Evolutionary conservation across 2,797 vertebrate species (phyloP), one percentile per base, ranked within the genome.

Genomic region (Oceanodroma leucorhoa): DNA sequence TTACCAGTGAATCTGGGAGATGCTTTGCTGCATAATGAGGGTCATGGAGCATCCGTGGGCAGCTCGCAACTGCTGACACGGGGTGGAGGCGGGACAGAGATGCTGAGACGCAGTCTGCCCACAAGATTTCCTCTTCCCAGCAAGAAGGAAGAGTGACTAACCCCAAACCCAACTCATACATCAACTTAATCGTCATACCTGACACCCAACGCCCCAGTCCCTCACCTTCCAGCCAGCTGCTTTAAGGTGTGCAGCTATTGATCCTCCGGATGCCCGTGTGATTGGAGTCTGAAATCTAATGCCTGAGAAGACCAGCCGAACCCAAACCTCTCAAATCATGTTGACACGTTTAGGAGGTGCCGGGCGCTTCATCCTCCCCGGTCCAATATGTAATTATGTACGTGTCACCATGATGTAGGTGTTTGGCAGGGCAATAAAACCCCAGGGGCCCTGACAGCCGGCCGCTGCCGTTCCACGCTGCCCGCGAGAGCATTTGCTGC

Each of bases 291-390:
- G 41, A 94, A 95, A 96, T 83, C 94, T 89, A 86, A 87, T 36
- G 91, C 88, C 89, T 50, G 89, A 85, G 88, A 95, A 96, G 96
- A 21, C 95, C 96, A 83, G 88, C 61, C 22, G 11, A 97, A 71
- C 92, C 94, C 95, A 96, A 96, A 94, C 93, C 96, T 96, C 95
- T 97, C 97, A 97, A 97, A 97, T 97, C 97, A 97, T 81, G 82
- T 79, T 97, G 97, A 97, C 97, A 96, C 5, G 24, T 97, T 97
- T 97, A 97, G 94, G 95, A 97, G 96, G 95, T 90, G 77, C 97
- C 6, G 36, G 87, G 93, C 19, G 82, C 96, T 97, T 97, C 96
- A 91, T 97, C 95, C 95, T 96, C 70, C 79, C 76, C 19, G 36
- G 57, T 94, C 95, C 90, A 16, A 96, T 95, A 90, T 97, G 97